Evolutionary conservation across 2,888 invertebrate genomes (phyloP).

Genomic region (Rhabditoides inermis): DNA sequence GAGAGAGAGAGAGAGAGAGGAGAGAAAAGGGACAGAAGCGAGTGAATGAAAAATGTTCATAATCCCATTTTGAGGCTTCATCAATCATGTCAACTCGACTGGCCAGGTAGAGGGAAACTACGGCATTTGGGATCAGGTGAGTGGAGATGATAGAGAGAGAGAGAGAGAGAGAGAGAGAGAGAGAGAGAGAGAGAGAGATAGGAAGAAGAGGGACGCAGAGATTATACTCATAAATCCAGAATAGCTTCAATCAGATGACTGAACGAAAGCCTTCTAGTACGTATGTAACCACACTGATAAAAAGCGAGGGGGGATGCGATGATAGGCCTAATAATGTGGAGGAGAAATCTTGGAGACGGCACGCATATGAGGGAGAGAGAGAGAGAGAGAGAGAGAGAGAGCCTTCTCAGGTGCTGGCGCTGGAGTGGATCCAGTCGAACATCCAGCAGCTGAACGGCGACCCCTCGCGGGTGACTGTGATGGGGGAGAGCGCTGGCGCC

Average conservation of each 20-base stretch:
- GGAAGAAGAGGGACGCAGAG: no score
- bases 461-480: constrained; percentile 45
- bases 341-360: neutral
- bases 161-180: neutral
- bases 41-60: no score
- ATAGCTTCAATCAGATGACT: no score
- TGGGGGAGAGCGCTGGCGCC: constrained; percentile 51
- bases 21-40: no score
- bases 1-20: no score
- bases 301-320: no score
- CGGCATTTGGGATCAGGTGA: constrained; percentile 46
- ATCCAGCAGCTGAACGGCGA: constrained; percentile 51
- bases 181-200: neutral
- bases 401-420: constrained; percentile 30
- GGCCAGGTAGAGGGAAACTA: constrained; percentile 44
- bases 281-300: no score
- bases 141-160: neutral
- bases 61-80: constrained; percentile 33
- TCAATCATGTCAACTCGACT: constrained; percentile 29
- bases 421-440: constrained; percentile 51
- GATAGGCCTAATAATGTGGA: neutral
- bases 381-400: neutral
- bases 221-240: no score
- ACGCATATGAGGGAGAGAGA: neutral
- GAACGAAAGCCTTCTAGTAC: no score